Evolutionary conservation across 2,113 vertebrate species (phyloP).

Genomic region (Stegostoma tigrinum): DNA sequence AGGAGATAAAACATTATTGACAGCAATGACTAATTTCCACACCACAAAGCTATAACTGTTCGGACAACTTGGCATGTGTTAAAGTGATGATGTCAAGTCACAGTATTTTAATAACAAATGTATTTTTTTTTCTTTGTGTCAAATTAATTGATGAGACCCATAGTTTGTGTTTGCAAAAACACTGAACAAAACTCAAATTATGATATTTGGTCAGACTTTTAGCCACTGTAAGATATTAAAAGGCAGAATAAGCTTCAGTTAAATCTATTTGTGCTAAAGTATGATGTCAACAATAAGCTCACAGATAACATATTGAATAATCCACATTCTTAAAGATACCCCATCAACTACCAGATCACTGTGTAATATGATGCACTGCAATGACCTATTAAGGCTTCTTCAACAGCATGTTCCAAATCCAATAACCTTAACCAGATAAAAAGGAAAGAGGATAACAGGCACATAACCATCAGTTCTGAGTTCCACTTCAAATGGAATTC

Average conservation of each 20-base stretch:
- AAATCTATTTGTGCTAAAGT: background rate
- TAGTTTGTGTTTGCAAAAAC: background rate
- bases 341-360: background rate
- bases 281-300: background rate
- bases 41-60: background rate
- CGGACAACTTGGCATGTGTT: background rate
- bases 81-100: slow-evolving; percentile 18
- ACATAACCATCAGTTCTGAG: background rate
- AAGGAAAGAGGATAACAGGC: background rate
- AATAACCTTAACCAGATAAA: background rate
- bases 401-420: background rate
- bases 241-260: background rate
- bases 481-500: background rate
- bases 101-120: background rate
- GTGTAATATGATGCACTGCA: background rate
- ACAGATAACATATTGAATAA: background rate
- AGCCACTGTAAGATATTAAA: background rate
- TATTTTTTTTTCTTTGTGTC: background rate
- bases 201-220: background rate
- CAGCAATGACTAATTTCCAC: background rate
- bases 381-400: background rate
- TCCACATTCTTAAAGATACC: background rate
- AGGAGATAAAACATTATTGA: background rate
- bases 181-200: background rate
- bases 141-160: background rate